These are phyloP conservation scores for Siniperca knerii DNA, from an alignment of 2,113 vertebrate genomes.

Conservation along the genomic window DNA sequence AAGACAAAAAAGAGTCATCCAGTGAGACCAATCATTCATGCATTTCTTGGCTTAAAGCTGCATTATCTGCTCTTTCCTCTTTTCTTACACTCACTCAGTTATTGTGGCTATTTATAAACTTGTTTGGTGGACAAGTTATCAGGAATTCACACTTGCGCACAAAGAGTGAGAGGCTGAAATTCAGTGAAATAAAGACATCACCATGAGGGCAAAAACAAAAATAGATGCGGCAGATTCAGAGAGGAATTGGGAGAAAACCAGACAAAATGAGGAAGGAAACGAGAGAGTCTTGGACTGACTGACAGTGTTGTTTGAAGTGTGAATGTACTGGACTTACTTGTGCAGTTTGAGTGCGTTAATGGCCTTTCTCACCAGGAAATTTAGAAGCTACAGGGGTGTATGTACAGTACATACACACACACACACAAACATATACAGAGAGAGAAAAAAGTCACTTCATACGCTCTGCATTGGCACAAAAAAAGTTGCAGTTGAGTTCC, in stretches of 20 bases:
- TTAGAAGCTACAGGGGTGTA: conserved; percentile 12
- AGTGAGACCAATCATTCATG: not conserved
- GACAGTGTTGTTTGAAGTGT: conserved; percentile 39
- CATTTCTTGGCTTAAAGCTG: not conserved
- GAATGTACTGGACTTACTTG: conserved; percentile 25
- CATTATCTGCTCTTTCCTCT: not conserved
- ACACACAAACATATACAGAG: not conserved
- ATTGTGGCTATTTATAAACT: not conserved
- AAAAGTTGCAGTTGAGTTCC: not conserved
- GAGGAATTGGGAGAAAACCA: not conserved
- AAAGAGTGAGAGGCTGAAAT: not conserved
- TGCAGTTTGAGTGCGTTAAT: not conserved
- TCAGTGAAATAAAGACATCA: not conserved
- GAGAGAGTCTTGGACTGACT: not conserved
- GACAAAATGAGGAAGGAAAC: not conserved
- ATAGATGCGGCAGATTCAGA: not conserved
- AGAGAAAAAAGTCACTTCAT: not conserved
- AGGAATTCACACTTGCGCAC: not conserved
- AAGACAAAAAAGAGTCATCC: conserved; percentile 25
- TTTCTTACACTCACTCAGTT: not conserved
- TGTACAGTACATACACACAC: not conserved
- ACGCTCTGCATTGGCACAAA: not conserved
- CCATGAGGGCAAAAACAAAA: not conserved
- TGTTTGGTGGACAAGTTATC: conserved; percentile 13
- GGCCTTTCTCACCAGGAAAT: conserved; percentile 14